Evolutionary conservation across 2,888 invertebrate genomes (phyloP).

Genomic region (Orgyia antiqua): DNA sequence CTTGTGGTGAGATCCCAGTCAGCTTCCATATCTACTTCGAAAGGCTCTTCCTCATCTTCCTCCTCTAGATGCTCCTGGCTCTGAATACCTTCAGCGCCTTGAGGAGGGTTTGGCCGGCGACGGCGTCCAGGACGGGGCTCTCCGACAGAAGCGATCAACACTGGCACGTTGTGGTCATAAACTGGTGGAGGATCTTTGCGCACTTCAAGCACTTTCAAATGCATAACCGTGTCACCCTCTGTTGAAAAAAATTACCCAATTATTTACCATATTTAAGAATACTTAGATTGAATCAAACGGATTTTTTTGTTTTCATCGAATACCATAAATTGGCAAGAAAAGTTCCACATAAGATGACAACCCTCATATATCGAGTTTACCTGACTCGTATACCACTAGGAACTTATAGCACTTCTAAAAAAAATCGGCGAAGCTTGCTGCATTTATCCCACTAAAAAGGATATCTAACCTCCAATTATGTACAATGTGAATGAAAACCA

Average conservation of each 20-base stretch:
- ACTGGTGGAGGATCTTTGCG: conserved; percentile 89
- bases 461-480: too few relatives aligned
- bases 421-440: too few relatives aligned
- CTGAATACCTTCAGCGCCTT: conserved; percentile 33
- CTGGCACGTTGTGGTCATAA: conserved; percentile 93
- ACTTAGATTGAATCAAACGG: too few relatives aligned
- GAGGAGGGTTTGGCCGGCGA: conserved; percentile 29
- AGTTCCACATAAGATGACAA: too few relatives aligned
- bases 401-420: too few relatives aligned
- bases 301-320: too few relatives aligned
- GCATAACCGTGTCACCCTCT: conserved; percentile 93
- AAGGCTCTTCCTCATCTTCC: conserved; percentile 79
- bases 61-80: conserved; percentile 68
- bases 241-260: conserved; percentile 21
- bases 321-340: too few relatives aligned
- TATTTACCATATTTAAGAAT: too few relatives aligned
- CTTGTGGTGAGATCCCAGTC: conserved; percentile 97
- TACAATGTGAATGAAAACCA: too few relatives aligned
- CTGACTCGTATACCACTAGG: too few relatives aligned
- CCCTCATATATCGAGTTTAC: too few relatives aligned
- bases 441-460: too few relatives aligned
- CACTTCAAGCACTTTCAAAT: conserved; percentile 91
- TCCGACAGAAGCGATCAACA: conserved; percentile 80
- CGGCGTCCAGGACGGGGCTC: conserved; percentile 60
- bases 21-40: conserved; percentile 66